Conservation (phyloP, 2,888 invertebrate genomes). For the Dysmachus trigonus region DNA sequence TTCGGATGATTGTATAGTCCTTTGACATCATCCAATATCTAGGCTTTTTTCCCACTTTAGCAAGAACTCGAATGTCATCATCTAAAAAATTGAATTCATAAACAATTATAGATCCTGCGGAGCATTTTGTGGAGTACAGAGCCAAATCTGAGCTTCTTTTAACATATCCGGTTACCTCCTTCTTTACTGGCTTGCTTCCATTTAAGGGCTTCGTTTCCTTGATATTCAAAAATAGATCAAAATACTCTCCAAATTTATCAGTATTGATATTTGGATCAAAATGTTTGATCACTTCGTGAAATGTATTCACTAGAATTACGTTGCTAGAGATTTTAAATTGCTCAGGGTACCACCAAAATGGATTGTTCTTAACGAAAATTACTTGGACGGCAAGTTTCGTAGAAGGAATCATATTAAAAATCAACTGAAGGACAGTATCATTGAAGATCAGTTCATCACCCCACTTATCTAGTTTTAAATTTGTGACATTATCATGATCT, state of each 20-base stretch:
- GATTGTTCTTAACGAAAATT: conserved; percentile 47
- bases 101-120: conserved; percentile 50
- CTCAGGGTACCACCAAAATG: conserved; percentile 57
- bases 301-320: conserved; percentile 51
- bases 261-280: background rate
- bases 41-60: conserved; percentile 48
- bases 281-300: conserved; percentile 28
- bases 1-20: conserved; percentile 1
- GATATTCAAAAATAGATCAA: background rate
- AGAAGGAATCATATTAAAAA: background rate
- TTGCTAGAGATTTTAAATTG: conserved; percentile 48
- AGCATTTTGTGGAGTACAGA: conserved; percentile 50
- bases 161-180: conserved; percentile 44
- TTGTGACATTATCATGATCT: background rate
- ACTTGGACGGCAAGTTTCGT: conserved; percentile 23
- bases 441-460: background rate
- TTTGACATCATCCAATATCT: conserved; percentile 49
- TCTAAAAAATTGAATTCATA: conserved; percentile 48
- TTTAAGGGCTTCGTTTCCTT: background rate
- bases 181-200: background rate
- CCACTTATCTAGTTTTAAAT: background rate
- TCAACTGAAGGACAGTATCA: background rate
- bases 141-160: conserved; percentile 51
- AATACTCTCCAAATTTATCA: background rate
- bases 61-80: conserved; percentile 48